Evolutionary conservation across 2,797 vertebrate genomes (phyloP).

Genomic region (Dicrostonyx torquatus): DNA sequence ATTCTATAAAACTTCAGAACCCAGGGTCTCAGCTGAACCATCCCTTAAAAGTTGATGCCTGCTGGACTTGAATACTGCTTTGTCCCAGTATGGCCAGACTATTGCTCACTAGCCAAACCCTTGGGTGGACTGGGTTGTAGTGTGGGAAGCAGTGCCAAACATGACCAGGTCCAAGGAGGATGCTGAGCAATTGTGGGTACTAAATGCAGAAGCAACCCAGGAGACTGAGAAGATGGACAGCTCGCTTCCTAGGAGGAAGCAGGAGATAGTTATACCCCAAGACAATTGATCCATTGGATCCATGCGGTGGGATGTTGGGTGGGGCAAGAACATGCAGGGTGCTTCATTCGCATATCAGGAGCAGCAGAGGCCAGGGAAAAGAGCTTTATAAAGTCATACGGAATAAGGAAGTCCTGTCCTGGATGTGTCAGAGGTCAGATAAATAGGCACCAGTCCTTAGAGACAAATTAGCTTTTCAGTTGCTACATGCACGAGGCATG

Average conservation of each 20-base stretch:
- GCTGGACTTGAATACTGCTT: background rate
- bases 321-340: background rate
- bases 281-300: background rate
- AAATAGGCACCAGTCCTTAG: background rate
- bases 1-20: background rate
- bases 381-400: background rate
- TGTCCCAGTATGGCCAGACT: background rate
- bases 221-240: background rate
- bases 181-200: background rate
- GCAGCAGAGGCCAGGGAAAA: background rate
- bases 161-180: background rate
- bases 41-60: background rate
- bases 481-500: background rate
- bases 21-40: background rate
- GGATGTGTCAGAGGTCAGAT: background rate
- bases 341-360: background rate
- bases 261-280: background rate
- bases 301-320: background rate
- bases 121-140: background rate
- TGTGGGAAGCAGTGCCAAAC: background rate
- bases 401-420: background rate
- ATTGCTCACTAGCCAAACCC: background rate
- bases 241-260: background rate
- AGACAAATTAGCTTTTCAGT: background rate
- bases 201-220: background rate